Conservation (phyloP, 2,113 vertebrate species). For the Steatornis caripensis region DNA sequence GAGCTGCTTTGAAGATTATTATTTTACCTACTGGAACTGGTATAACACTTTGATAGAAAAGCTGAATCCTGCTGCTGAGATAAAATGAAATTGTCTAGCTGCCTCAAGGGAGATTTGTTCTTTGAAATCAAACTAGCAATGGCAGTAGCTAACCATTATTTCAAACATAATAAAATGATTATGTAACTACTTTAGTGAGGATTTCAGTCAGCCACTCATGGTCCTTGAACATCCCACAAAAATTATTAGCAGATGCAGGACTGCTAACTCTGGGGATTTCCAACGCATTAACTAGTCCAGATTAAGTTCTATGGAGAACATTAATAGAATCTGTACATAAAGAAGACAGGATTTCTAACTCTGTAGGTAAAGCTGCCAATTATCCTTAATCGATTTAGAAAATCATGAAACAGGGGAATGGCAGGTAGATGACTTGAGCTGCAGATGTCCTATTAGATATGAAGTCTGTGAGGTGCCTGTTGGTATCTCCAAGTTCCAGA, state of each 20-base stretch:
- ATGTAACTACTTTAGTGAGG: not conserved
- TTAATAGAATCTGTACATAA: not conserved
- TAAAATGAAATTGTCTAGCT: not conserved
- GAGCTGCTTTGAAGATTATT: not conserved
- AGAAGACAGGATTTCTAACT: not conserved
- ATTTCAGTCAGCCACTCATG: not conserved
- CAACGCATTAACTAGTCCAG: not conserved
- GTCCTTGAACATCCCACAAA: not conserved
- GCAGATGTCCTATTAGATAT: not conserved
- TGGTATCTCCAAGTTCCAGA: not conserved
- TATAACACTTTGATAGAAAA: not conserved
- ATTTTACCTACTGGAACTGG: not conserved
- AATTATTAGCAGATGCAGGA: not conserved
- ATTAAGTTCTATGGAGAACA: not conserved
- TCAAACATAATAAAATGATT: not conserved
- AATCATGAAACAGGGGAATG: not conserved
- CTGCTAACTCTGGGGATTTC: not conserved
- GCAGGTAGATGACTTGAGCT: not conserved
- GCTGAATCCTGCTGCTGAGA: not conserved
- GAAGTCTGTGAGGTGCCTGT: not conserved
- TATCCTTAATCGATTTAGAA: not conserved
- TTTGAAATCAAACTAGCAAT: not conserved
- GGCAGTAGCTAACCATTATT: not conserved
- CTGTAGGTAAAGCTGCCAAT: not conserved
- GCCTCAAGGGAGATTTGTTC: not conserved